Evolutionary conservation across 2,797 vertebrate genomes (phyloP), one percentile per base, ranked within the genome.

Genomic region (Myotis planiceps): DNA sequence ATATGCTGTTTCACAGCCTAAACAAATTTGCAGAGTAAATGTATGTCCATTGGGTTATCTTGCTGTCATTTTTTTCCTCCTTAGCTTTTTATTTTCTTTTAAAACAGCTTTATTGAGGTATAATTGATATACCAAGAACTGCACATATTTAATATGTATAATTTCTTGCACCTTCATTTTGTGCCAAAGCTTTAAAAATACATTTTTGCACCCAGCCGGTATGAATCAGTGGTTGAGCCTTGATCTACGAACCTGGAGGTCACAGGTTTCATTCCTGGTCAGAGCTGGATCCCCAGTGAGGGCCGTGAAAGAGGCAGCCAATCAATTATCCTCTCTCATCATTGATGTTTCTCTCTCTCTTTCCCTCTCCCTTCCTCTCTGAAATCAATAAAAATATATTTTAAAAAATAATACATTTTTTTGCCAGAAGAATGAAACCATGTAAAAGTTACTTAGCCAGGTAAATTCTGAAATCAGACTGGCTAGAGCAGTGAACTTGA

Each of bases 401-500:
- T 60, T 6, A 29, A 14, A 60, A 12, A 60, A 60, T 27, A 60
- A 60, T 60, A 29, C 27, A 5, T 45, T 13, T 13, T 42, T 97
- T 82, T 97, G 39, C 68, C 25, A n/a, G n/a, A 94, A 42, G 90
- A 96, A 96, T 76, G 32, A 32, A 97, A 63, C 68, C 49, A 4
- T 7, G 60, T 85, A 86, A 71, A 93, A 95, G 14, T 32, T 87
- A 83, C 94, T 97, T n/a, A 25, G 10, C 85, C 27, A 71, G 71
- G 65, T 95, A 96, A 95, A 90, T 92, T 94, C 3, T 95, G 66
- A 96, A 97, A 92, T 95, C 55, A 55, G 51, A 93, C 94, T 95
- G 97, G 87, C 39, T 68, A 39, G 92, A 87, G 75, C n/a, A 97
- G 94, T 96, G 88, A 94, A 91, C 76, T 88, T 92, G 51, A 94